phyloP scores from a whole-genome alignment of 2,797 vertebrate species.

The Ctenopoma multispine region DNA sequence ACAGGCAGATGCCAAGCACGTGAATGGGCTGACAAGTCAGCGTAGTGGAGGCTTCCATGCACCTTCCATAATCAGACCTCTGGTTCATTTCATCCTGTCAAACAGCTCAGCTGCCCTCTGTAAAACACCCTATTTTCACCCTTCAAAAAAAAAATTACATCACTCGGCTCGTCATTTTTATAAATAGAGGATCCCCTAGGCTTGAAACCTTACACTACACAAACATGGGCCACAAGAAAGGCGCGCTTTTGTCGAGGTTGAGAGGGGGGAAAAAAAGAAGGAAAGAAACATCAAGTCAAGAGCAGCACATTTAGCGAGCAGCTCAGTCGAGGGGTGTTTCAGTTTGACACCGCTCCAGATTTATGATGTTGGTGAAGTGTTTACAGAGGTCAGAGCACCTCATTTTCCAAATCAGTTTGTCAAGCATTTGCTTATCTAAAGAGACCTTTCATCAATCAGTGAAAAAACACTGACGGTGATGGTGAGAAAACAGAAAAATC shows the following conservation, averaged over 20 bases:
- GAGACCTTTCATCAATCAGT: constrained; percentile 72
- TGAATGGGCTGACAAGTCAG: constrained; percentile 67
- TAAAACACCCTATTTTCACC: constrained; percentile 86
- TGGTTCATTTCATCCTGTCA: constrained; percentile 83
- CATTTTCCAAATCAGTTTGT: constrained; percentile 81
- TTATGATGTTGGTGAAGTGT: constrained; percentile 77
- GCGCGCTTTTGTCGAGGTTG: constrained; percentile 85
- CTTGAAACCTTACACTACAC: constrained; percentile 90
- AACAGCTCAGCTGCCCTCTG: constrained; percentile 83
- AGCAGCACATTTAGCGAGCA: constrained; percentile 59
- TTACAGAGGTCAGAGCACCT: constrained; percentile 78
- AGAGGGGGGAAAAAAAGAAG: constrained; percentile 38
- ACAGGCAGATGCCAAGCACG: constrained; percentile 68
- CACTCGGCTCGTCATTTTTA: constrained; percentile 86
- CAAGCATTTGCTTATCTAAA: constrained; percentile 80
- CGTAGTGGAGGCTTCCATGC: constrained; percentile 51
- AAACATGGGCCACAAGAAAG: constrained; percentile 89
- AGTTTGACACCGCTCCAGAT: constrained; percentile 80
- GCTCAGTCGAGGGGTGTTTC: constrained; percentile 65
- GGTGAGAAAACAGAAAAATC: constrained; percentile 6
- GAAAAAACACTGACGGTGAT: constrained; percentile 21
- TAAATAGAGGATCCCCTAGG: constrained; percentile 85
- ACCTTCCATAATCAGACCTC: constrained; percentile 78
- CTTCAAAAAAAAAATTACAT: constrained; percentile 91
- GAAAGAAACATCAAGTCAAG: constrained; percentile 61